Conservation (phyloP, 2,113 vertebrate genomes). For the Zapus hudsonius region DNA sequence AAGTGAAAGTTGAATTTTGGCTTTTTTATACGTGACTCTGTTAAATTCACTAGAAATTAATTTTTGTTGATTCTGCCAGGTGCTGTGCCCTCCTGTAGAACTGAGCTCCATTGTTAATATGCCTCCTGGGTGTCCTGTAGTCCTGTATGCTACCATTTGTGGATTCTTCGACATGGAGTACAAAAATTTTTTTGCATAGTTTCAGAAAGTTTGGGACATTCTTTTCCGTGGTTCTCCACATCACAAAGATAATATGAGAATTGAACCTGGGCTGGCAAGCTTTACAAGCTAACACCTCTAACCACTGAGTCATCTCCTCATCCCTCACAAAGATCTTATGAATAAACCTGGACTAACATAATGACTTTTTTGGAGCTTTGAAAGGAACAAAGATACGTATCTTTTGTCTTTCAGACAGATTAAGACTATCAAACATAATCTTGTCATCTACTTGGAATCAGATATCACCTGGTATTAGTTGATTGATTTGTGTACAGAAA, state of each 20-base stretch:
- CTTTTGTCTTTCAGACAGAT: not conserved
- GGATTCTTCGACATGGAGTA: not conserved
- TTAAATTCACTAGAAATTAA: constrained; percentile 57
- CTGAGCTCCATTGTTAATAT: constrained; percentile 1
- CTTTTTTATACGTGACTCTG: constrained; percentile 50
- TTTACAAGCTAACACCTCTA: not conserved
- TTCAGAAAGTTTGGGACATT: not conserved
- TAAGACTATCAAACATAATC: not conserved
- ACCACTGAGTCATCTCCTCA: no score
- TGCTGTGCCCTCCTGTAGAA: constrained; percentile 17
- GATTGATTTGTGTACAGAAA: constrained; percentile 12
- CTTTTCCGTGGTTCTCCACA: not conserved
- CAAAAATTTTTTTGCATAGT: not conserved
- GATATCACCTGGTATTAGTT: not conserved
- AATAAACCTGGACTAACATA: not conserved
- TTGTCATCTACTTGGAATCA: constrained; percentile 12
- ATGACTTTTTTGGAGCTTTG: not conserved
- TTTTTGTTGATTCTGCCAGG: constrained; percentile 63
- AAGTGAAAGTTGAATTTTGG: no score
- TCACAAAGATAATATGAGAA: not conserved
- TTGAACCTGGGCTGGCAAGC: not conserved
- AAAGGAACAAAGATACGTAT: not conserved
- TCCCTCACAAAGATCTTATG: not conserved
- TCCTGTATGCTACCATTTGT: not conserved
- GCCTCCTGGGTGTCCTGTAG: no score